These are phyloP conservation scores for Amphilophus citrinellus DNA, from an alignment of 2,113 vertebrate genomes.

Conservation along the genomic window DNA sequence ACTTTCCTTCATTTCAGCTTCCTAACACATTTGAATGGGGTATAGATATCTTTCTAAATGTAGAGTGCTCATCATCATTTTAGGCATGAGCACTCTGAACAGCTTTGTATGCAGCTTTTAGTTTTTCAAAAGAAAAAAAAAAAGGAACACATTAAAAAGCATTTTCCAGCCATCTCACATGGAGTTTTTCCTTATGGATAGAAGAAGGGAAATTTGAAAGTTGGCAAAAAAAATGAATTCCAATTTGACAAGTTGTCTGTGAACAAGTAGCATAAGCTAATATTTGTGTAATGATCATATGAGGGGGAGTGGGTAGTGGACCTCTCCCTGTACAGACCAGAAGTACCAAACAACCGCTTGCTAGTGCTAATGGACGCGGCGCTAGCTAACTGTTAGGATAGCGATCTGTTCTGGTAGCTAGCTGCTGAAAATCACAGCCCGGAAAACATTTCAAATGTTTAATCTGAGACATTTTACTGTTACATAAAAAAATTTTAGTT, in stretches of 20 bases:
- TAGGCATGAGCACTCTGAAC: background rate
- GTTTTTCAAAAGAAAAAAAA: no score
- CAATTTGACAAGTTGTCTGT: constrained; percentile 51
- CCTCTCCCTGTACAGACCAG: no score
- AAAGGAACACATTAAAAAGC: no score
- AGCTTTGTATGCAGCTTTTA: background rate
- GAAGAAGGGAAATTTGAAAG: constrained; percentile 54
- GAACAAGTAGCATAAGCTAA: constrained; percentile 16
- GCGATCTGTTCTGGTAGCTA: no score
- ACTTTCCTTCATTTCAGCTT: background rate
- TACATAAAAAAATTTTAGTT: background rate
- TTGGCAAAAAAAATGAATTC: constrained; percentile 44
- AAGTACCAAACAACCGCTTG: no score
- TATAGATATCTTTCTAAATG: background rate
- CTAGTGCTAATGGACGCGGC: no score
- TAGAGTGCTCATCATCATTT: background rate
- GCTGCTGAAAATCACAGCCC: no score
- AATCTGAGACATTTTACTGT: background rate
- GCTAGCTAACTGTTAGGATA: no score
- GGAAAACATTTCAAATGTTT: background rate
- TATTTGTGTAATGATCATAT: background rate
- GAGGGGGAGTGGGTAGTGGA: no score
- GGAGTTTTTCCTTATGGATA: background rate
- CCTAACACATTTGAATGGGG: background rate
- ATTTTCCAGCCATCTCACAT: background rate